Conservation (phyloP, 2,797 vertebrate genomes). For the Vultur gryphus region DNA sequence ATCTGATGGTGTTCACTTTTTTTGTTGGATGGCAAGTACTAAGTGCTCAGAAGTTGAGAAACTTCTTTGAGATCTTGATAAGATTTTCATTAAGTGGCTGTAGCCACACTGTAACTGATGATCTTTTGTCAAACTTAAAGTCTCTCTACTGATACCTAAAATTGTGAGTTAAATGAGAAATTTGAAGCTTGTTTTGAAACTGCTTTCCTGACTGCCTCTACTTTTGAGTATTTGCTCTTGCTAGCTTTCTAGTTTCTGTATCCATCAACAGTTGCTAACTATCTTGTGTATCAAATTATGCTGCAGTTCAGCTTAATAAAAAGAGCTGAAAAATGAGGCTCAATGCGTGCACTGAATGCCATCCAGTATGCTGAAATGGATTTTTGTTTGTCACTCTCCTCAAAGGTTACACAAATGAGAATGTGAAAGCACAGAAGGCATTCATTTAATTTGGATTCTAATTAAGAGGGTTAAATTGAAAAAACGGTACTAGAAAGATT, state of each 20-base stretch:
- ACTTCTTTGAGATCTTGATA: not conserved
- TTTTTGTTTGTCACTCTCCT: slow-evolving; percentile 6
- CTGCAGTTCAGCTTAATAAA: not conserved
- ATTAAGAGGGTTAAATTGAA: not conserved
- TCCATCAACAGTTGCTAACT: not conserved
- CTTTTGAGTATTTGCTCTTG: not conserved
- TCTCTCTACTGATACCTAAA: not conserved
- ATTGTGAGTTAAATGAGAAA: not conserved
- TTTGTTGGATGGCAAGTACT: not conserved
- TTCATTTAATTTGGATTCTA: slow-evolving; percentile 13
- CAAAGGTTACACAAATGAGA: not conserved
- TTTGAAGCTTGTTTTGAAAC: not conserved
- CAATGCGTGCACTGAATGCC: not conserved
- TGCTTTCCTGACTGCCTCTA: not conserved
- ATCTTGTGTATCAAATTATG: not conserved
- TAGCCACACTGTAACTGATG: not conserved
- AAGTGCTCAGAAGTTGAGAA: not conserved
- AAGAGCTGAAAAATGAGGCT: slow-evolving; percentile 2
- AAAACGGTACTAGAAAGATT: not conserved
- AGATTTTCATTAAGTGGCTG: not conserved
- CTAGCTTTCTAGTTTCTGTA: not conserved
- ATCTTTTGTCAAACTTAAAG: not conserved
- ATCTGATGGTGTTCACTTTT: not conserved
- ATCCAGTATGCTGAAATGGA: not conserved
- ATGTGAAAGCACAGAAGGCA: not conserved